Percentiles rank a stretch among this genome's conserved stretches.
These are phyloP conservation scores for Pterocles burchelli DNA, from an alignment of 2,113 vertebrate species.

Conservation along the genomic window DNA sequence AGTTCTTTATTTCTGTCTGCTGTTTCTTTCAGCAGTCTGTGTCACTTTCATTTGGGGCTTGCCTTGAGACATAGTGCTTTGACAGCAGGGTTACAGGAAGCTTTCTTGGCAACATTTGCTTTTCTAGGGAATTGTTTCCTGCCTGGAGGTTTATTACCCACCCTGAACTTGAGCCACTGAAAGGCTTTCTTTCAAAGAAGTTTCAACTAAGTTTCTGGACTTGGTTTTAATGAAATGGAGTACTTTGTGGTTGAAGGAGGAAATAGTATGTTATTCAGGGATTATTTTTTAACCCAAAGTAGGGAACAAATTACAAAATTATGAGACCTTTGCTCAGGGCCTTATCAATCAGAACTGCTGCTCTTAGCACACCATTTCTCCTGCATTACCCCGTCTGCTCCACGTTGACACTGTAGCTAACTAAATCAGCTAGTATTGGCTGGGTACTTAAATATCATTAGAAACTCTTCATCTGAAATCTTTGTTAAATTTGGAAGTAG, in stretches of 20 bases:
- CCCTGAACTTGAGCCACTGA: background rate
- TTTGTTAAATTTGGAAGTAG: slow-evolving; percentile 3
- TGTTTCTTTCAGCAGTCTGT: background rate
- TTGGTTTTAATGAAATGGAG: background rate
- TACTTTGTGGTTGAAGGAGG: background rate
- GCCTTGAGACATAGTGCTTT: background rate
- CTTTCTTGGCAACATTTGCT: background rate
- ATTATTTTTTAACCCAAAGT: background rate
- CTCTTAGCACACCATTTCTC: background rate
- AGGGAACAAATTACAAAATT: background rate
- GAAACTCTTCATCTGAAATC: background rate
- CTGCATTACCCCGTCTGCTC: background rate
- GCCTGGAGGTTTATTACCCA: background rate
- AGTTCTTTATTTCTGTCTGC: background rate
- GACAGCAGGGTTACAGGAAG: background rate
- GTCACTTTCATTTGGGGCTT: background rate
- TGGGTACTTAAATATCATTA: background rate
- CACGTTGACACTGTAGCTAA: background rate
- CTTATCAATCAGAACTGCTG: background rate
- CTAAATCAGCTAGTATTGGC: background rate
- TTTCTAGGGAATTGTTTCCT: background rate
- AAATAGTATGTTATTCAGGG: background rate
- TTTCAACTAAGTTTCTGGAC: background rate
- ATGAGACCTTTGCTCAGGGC: background rate
- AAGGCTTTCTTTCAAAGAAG: background rate